Base-by-base conservation (phyloP, 2,797 vertebrate genomes). In the Helostoma temminkii region DNA sequence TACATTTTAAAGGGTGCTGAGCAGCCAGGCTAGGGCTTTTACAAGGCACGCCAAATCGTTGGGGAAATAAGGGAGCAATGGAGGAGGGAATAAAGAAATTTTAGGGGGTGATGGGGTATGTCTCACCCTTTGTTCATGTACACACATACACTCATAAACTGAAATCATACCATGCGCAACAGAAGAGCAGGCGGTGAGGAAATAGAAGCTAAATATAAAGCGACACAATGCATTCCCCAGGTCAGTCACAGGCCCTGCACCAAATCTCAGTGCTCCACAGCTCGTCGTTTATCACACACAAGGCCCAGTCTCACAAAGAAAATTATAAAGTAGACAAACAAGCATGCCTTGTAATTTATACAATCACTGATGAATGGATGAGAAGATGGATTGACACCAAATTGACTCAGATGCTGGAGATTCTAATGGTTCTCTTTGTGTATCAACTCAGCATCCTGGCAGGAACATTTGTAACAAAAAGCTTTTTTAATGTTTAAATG, bases 401-500 rank as follows among this genome's bases (percentile, higher is more conserved):
- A 88, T 89, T 87, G 81, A 76, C 86, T 85, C 85, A 66, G 86
- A 84, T 66, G 71, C 66, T 36, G 59, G 24, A 32, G 65, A 75
- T 85, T 89, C 86, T 86, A 80, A 80, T 18, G 11, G 66, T 34
- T 71, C 55, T 71, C 81, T 84, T 83, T 86, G 84, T 81, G 69
- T 81, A 88, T 91, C 88, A 82, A 85, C 84, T 90, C 77, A 39
- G 82, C 86, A 88, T 91, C 82, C 85, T 86, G 81, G 88, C 89
- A 89, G 88, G 78, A 54, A 73, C 88, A 88, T 91, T 91, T 89
- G 88, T 86, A 91, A 89, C 85, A 89, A 90, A 90, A 91, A 92
- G 88, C 85, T 90, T 92, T 92, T 92, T 92, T 91, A 91, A 91
- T 90, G 88, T 89, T 88, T 91, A 89, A 92, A 92, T 92, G 90